Conservation (phyloP, 2,797 vertebrate genomes). For the Adrianichthys oophorus region DNA sequence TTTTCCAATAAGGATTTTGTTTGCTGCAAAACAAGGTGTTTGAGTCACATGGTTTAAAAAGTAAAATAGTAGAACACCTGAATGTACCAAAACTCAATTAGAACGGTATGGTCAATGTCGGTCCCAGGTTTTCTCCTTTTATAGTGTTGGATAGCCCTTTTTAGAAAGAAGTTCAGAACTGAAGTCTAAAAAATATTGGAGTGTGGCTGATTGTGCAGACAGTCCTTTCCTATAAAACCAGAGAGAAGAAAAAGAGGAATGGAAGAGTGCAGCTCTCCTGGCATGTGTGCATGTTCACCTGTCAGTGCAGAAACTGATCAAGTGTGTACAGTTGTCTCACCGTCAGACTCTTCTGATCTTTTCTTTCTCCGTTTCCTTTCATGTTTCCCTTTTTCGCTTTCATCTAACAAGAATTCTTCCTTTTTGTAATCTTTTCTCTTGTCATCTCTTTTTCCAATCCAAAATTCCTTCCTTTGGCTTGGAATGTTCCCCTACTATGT, state of each 20-base stretch:
- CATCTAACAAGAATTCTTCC: no score
- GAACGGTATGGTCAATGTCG: no score
- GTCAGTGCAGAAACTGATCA: constrained; percentile 31
- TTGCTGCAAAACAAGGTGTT: no score
- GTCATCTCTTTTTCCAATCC: not conserved
- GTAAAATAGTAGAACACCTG: no score
- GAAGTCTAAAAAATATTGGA: constrained; percentile 46
- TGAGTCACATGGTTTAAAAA: no score
- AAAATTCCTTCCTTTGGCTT: not conserved
- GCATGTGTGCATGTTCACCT: constrained; percentile 28
- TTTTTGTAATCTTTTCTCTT: not conserved
- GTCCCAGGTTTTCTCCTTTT: no score
- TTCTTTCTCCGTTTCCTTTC: not conserved
- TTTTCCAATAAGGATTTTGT: no score
- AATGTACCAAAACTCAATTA: no score
- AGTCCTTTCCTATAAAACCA: constrained; percentile 1
- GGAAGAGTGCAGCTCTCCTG: constrained; percentile 12
- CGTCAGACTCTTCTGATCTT: not conserved
- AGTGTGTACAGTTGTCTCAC: constrained; percentile 23
- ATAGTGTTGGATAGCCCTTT: no score
- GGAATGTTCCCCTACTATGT: not conserved
- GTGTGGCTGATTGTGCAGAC: constrained; percentile 42
- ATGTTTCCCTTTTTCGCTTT: not conserved
- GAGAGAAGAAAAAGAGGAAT: constrained; percentile 9
- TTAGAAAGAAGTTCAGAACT: no score